Base-by-base conservation (phyloP, 2,797 vertebrate species). In the Podargus strigoides region DNA sequence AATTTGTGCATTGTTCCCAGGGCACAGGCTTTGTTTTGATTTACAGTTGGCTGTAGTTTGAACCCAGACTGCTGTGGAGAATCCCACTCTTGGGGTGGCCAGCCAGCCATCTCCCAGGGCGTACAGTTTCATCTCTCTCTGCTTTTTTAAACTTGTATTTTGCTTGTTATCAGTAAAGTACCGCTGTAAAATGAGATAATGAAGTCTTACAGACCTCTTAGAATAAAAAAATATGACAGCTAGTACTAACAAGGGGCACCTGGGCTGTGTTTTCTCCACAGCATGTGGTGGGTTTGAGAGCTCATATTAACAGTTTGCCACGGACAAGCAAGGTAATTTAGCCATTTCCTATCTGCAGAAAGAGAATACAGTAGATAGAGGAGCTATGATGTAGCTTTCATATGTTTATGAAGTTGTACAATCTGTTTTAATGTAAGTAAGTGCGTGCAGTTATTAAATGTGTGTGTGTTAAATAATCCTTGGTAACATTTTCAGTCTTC, bases 221-320 rank as follows among this genome's bases (percentile, higher is more conserved):
- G 76, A 94, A 89, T 93, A 73, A 93, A 89, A 77, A 87, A 55
- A 64, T 22, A 86, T 78, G 92, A 89, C 93, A 94, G 92, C 58
- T 78, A 76, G 84, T 94, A 93, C 90, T 93, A 93, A 89, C 84
- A 52, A 70, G 75, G 81, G 87, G 53, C 68, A 91, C 76, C 82
- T 91, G 89, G 69, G 87, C 77, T 95, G 55, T 92, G 79, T 97
- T 95, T 96, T 95, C 82, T 92, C 59, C 95, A 83, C 90, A 94
- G 91, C 94, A 46, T 94, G 91, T 47, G 77, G 72, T 92, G 62
- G n/a, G 28, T 93, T 94, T 92, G 83, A 81, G 79, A 76, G 52
- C 50, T 89, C 3, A 2, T 37, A 69, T 81, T 94, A 89, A 72
- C 63, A 82, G 67, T 88, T 90, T 90, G 46, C 83, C 36, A 24